Evolutionary conservation across 1,140 invertebrate species (phyloP), one percentile per base, ranked within the genome.

Genomic region (Tetranychus urticae): DNA sequence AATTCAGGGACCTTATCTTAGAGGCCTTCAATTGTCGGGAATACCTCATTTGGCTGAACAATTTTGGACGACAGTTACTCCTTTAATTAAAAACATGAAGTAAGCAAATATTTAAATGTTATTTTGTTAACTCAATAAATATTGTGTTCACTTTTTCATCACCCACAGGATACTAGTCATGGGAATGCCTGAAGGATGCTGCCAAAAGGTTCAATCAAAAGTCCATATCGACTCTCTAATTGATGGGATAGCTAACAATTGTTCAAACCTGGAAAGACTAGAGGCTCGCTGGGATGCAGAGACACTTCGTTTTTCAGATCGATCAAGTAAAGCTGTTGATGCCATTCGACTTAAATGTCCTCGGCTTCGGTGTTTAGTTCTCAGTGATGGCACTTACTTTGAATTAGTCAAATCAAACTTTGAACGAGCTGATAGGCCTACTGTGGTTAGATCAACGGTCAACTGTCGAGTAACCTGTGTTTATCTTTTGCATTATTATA

Each of bases 321-420:
- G 98, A 74, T 96, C 91, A 70, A 93, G 94, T 71, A 97, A 97
- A 72, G 67, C 67, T 14, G 63, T 68, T 42, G 88, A 93, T 71
- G 83, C 88, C 45, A 73, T 91, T 50, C 78, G 88, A 46, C 86
- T 93, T 0, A 88, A 88, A 65, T 90, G 88, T 67, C 74, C 89
- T 0, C 86, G 88, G 70, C 73, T 92, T 14, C 80, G 80, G 54
- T 89, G 85, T 69, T 77, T 90, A 48, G 82, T 84, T 6, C 74
- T 91, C 69, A 96, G 90, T 71, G 96, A 99, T 72, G 96, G 96
- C 3, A 85, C 94, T 60, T 98, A 99, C 73, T 99, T 97, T 70
- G 96, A 99, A 76, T 86, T 97, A 65, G 63, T 97, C 13, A 96
- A 97, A 72, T 93, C 93, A 0, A 99, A 99, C 73, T 99, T 98